phyloP scores from a whole-genome alignment of 2,888 invertebrate genomes.

The Eilema depressum region DNA sequence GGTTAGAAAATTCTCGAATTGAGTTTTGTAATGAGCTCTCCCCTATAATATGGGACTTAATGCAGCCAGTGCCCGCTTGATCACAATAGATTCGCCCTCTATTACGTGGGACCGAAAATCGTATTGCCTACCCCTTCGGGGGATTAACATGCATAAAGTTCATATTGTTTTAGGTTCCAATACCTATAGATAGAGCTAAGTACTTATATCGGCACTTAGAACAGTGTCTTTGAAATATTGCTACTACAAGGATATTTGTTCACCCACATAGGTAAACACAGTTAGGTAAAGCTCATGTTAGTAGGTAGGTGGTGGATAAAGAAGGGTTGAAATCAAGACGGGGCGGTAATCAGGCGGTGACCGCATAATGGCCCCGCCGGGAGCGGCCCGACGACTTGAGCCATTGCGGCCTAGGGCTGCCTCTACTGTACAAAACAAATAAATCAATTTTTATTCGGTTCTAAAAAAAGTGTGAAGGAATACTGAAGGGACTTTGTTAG shows the following conservation, averaged over 20 bases:
- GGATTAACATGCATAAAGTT: too few species aligned
- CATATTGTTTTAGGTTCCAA: too few species aligned
- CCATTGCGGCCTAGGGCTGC: constrained; percentile 69
- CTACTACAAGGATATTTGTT: constrained; percentile 10
- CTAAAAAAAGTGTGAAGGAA: not conserved
- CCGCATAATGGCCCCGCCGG: constrained; percentile 84
- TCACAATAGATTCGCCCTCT: too few species aligned
- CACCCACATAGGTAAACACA: constrained; percentile 19
- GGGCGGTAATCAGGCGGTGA: constrained; percentile 85
- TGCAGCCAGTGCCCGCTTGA: too few species aligned
- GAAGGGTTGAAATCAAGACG: constrained; percentile 84
- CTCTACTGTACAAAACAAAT: constrained; percentile 16
- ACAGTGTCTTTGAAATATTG: not conserved
- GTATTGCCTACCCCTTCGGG: too few species aligned
- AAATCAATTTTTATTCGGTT: too few species aligned
- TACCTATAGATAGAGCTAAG: too few species aligned
- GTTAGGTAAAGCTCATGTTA: constrained; percentile 23
- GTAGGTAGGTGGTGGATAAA: constrained; percentile 50
- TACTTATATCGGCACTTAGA: not conserved
- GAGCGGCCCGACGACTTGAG: constrained; percentile 75
- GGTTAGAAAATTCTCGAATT: too few species aligned
- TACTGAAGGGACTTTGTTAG: not conserved
- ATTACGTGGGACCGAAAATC: too few species aligned
- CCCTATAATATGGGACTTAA: too few species aligned
- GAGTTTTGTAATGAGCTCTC: too few species aligned